phyloP scores from a whole-genome alignment of 2,113 vertebrate species.

The Carassius carassius region DNA sequence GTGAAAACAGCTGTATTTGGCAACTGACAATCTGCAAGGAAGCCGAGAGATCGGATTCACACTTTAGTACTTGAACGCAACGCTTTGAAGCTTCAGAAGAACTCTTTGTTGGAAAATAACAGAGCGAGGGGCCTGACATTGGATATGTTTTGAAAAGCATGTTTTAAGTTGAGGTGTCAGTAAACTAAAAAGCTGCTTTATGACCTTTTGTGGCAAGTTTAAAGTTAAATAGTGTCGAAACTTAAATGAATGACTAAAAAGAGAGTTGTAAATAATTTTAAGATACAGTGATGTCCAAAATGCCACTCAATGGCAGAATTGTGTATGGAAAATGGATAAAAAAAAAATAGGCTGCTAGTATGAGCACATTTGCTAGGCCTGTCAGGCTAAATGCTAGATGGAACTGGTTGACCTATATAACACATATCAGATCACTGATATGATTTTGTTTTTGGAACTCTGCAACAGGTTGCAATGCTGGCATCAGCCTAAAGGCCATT shows the following conservation, averaged over 20 bases:
- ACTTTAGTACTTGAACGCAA: slow-evolving; percentile 33
- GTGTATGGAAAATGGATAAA: neutral
- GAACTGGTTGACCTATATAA: neutral
- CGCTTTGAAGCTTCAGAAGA: slow-evolving; percentile 57
- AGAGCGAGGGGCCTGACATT: neutral
- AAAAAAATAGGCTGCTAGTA: neutral
- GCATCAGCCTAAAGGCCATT: neutral
- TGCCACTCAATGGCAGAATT: neutral
- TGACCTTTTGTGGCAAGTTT: neutral
- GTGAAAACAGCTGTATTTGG: slow-evolving; percentile 61
- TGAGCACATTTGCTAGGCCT: neutral
- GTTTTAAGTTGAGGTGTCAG: slow-evolving; percentile 6
- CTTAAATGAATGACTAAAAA: neutral
- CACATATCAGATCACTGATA: neutral
- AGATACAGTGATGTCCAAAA: neutral
- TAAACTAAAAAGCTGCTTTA: slow-evolving; percentile 23
- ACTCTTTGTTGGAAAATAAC: slow-evolving; percentile 46
- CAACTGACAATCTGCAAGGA: slow-evolving; percentile 10
- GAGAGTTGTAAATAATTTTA: neutral
- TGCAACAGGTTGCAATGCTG: slow-evolving; percentile 17
- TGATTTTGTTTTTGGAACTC: slow-evolving; percentile 24
- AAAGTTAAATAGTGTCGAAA: neutral
- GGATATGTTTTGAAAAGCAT: slow-evolving; percentile 25
- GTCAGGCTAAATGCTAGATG: neutral
- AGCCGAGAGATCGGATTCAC: slow-evolving; percentile 37